These are phyloP conservation scores for Anolis sagrei DNA, from an alignment of 2,113 vertebrate genomes.

Conservation along the genomic window DNA sequence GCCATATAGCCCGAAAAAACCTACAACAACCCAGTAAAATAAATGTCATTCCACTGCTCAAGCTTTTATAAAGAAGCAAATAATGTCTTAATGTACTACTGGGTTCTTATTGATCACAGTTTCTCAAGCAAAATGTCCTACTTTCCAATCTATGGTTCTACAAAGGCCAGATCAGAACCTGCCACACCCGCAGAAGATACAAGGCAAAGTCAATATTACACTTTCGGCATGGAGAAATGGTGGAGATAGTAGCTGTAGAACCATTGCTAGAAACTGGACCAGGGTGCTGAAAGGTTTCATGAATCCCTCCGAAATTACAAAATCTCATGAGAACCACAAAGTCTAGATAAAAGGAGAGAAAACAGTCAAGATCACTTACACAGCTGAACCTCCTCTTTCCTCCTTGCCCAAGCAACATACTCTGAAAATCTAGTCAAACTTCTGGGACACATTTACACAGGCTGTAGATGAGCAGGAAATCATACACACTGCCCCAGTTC, in stretches of 20 bases:
- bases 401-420: background rate
- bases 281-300: fast-evolving
- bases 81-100: background rate
- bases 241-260: background rate
- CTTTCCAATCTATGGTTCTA: background rate
- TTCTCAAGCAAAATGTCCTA: background rate
- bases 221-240: background rate
- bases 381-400: background rate
- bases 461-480: background rate
- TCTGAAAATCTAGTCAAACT: background rate
- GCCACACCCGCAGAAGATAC: background rate
- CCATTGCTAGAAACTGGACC: background rate
- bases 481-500: background rate
- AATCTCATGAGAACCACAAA: conserved; percentile 13
- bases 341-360: conserved; percentile 9
- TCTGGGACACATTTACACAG: background rate
- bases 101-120: background rate
- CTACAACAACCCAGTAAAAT: no score
- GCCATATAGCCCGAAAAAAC: no score
- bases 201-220: background rate
- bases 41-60: background rate
- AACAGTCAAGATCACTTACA: background rate
- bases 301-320: background rate
- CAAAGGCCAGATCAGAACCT: background rate
- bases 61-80: background rate